These are phyloP conservation scores for Drosophila borealis DNA, from an alignment of 2,888 invertebrate genomes.

Conservation along the genomic window DNA sequence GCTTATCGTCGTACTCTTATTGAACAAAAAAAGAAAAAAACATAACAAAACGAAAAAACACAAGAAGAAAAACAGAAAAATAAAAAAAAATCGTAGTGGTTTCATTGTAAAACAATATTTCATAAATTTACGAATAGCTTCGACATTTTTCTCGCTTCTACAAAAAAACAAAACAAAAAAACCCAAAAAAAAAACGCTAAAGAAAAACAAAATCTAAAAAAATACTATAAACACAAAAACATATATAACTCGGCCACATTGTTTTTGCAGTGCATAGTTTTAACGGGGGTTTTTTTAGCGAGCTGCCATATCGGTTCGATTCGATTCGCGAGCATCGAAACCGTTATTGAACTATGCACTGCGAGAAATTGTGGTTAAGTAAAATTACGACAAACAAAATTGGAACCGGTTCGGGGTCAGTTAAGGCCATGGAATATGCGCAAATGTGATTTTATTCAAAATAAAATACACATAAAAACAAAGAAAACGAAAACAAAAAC, in stretches of 20 bases:
- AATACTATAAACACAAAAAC: slow-evolving; percentile 9
- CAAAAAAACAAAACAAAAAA: slow-evolving; percentile 34
- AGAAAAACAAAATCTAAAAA: slow-evolving; percentile 27
- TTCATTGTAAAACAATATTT: slow-evolving; percentile 82
- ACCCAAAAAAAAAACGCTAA: slow-evolving; percentile 31
- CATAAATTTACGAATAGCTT: slow-evolving; percentile 65
- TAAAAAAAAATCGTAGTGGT: slow-evolving; percentile 73
- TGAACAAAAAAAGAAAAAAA: slow-evolving; percentile 38
- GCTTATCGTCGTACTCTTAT: slow-evolving; percentile 55
- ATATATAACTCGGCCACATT: slow-evolving; percentile 16
- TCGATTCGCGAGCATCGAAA: neutral
- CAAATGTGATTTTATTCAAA: slow-evolving; percentile 83
- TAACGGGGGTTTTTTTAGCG: neutral
- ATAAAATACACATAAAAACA: slow-evolving; percentile 77
- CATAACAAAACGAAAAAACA: slow-evolving; percentile 31
- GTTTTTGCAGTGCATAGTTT: slow-evolving; percentile 17
- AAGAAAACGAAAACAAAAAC: slow-evolving; percentile 1
- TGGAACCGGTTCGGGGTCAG: slow-evolving; percentile 41
- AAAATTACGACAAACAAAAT: slow-evolving; percentile 1
- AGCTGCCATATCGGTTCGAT: slow-evolving; percentile 10
- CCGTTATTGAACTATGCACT: slow-evolving; percentile 14
- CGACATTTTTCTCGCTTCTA: slow-evolving; percentile 68
- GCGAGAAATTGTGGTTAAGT: slow-evolving; percentile 8
- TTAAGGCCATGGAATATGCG: slow-evolving; percentile 69
- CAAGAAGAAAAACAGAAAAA: slow-evolving; percentile 26